Evolutionary conservation across 2,797 vertebrate species (phyloP).

Genomic region (Poecile montanus): DNA sequence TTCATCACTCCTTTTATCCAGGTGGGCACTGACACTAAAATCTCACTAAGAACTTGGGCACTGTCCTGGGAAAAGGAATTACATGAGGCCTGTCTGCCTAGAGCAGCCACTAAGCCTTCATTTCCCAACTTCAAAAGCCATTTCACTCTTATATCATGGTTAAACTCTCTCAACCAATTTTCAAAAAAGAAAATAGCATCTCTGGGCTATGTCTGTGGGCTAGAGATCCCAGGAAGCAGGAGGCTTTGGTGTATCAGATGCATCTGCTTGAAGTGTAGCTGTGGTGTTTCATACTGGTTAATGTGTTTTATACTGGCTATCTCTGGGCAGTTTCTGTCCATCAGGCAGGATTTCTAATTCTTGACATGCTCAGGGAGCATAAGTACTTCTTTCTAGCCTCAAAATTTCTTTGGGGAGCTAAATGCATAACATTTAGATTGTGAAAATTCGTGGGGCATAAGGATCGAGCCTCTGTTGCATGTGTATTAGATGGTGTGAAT

Average conservation of each 20-base stretch:
- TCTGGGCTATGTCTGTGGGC: not conserved
- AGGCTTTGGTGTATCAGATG: not conserved
- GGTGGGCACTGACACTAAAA: not conserved
- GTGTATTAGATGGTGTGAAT: not conserved
- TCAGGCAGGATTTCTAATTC: not conserved
- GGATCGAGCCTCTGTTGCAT: not conserved
- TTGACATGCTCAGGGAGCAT: not conserved
- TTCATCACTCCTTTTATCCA: not conserved
- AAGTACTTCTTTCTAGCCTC: not conserved
- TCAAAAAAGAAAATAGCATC: not conserved
- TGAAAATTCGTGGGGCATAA: not conserved
- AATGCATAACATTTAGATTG: not conserved
- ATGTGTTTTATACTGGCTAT: not conserved
- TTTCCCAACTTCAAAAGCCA: not conserved
- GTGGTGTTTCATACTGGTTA: not conserved
- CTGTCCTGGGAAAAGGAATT: not conserved
- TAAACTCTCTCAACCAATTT: not conserved
- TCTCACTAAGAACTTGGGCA: not conserved
- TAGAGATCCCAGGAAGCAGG: not conserved
- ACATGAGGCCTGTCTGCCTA: not conserved
- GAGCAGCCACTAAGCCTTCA: not conserved
- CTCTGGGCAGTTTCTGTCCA: not conserved
- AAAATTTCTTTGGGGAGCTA: not conserved
- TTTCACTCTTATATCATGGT: not conserved
- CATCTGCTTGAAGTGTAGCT: not conserved